Conservation (phyloP, 2,113 vertebrate species). For the Neopipo cinnamomea region DNA sequence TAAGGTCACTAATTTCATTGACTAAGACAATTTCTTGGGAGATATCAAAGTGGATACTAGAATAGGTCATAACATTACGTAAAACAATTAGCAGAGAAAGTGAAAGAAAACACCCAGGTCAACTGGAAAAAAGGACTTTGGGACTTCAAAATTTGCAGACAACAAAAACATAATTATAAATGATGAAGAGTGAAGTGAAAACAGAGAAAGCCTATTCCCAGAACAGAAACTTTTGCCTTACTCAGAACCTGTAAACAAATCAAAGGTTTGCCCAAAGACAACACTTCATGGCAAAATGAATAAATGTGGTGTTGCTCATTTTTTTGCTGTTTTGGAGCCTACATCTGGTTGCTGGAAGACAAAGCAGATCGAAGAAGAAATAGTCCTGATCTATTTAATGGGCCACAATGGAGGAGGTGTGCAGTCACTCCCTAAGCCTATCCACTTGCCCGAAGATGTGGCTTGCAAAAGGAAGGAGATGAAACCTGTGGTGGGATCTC, state of each 20-base stretch:
- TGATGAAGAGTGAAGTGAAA: neutral
- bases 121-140: neutral
- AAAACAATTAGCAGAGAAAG: neutral
- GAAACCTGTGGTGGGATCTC: neutral
- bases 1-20: neutral
- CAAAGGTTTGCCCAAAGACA: neutral
- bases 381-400: neutral
- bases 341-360: neutral
- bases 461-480: neutral
- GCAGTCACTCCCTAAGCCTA: neutral
- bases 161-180: neutral
- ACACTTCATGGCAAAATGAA: rapidly evolving
- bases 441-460: neutral
- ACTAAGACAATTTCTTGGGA: neutral
- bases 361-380: neutral
- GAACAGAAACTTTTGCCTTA: neutral
- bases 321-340: neutral
- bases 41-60: neutral
- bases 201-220: neutral
- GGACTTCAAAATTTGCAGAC: neutral
- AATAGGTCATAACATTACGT: neutral
- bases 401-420: neutral
- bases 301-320: neutral
- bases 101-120: neutral
- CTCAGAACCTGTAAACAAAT: neutral